Conservation (phyloP, 92 coral and sea anemone genomes). For the Parazoanthus darwini region DNA sequence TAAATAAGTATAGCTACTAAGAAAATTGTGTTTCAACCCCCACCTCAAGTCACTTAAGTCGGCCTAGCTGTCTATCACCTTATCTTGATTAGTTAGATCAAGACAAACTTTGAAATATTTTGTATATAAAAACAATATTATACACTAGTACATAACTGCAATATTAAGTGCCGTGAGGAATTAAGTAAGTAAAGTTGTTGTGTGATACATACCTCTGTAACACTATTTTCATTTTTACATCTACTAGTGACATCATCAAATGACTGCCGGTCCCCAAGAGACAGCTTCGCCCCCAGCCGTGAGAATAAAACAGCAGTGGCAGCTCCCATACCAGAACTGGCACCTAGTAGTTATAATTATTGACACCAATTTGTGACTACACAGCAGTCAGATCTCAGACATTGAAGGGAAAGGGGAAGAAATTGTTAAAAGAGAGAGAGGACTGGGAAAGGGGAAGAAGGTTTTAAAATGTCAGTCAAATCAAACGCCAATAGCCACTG, state of each 20-base stretch:
- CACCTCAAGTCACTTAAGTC: no score
- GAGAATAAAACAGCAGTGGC: slow-evolving; percentile 11
- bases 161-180: not conserved
- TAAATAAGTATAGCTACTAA: no score
- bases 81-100: no score
- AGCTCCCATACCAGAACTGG: slow-evolving; percentile 23
- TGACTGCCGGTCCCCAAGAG: slow-evolving; percentile 4
- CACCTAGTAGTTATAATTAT: not conserved
- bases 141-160: not conserved
- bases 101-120: no score
- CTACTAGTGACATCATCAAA: not conserved
- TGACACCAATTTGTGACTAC: not conserved
- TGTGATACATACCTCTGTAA: slow-evolving; percentile 10
- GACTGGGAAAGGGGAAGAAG: not conserved
- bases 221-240: not conserved
- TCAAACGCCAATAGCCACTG: no score
- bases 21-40: no score
- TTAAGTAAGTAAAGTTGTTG: not conserved
- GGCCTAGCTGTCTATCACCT: no score
- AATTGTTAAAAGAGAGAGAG: not conserved
- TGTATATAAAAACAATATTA: no score
- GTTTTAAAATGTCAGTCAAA: not conserved
- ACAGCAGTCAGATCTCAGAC: not conserved
- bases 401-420: not conserved
- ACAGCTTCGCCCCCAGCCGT: slow-evolving; percentile 13